phyloP scores from a whole-genome alignment of 1,140 invertebrate genomes.

The Drosophila teissieri region DNA sequence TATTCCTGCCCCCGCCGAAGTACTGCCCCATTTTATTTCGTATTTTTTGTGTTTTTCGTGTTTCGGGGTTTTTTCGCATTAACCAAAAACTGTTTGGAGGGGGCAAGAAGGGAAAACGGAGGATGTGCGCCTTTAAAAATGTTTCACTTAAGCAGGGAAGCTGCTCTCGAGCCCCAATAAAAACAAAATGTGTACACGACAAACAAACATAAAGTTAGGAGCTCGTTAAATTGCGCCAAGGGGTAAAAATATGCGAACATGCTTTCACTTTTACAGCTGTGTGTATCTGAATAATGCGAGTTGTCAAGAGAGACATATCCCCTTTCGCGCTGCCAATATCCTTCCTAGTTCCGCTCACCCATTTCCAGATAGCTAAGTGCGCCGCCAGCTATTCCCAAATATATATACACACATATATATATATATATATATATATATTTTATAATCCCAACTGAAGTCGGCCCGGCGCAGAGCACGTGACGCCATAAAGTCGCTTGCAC shows the following conservation, averaged over 20 bases:
- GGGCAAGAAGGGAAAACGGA: neutral
- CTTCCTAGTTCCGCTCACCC: conserved; percentile 28
- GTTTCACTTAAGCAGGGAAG: conserved; percentile 72
- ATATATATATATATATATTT: conserved; percentile 45
- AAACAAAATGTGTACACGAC: conserved; percentile 80
- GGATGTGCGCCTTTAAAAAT: conserved; percentile 66
- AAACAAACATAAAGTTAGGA: conserved; percentile 82
- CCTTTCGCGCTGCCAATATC: conserved; percentile 27
- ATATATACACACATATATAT: conserved; percentile 44
- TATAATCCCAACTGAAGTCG: conserved; percentile 54
- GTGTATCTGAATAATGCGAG: conserved; percentile 48
- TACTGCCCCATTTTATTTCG: conserved; percentile 9
- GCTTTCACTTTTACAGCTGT: conserved; percentile 62
- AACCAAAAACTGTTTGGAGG: conserved; percentile 62
- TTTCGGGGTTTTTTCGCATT: conserved; percentile 56
- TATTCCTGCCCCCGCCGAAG: conserved; percentile 23
- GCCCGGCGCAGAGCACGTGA: conserved; percentile 53
- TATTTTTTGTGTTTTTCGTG: conserved; percentile 8
- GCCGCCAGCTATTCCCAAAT: conserved; percentile 39
- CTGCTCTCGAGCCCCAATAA: conserved; percentile 62
- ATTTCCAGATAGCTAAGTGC: conserved; percentile 44
- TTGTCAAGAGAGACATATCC: conserved; percentile 44
- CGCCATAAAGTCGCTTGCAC: conserved; percentile 45
- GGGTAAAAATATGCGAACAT: conserved; percentile 69
- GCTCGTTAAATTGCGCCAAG: conserved; percentile 80